Conservation (phyloP, 2,888 invertebrate genomes). For the Chrysodeixis includens region DNA sequence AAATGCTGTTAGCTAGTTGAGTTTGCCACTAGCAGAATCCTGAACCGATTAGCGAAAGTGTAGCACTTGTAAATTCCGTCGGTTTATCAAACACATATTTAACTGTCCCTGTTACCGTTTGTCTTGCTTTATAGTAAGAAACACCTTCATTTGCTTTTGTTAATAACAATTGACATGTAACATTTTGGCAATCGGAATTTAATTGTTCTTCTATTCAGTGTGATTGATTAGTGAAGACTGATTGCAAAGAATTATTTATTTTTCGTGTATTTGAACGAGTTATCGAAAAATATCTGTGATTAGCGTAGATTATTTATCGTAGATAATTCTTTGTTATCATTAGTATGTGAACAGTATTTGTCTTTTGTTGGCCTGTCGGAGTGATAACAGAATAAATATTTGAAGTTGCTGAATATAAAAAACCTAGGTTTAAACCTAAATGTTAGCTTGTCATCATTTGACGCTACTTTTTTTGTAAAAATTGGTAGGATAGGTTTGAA, state of each 20-base stretch:
- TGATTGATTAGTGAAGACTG: background rate
- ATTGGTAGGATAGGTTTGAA: background rate
- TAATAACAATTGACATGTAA: slow-evolving; percentile 1
- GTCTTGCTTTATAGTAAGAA: background rate
- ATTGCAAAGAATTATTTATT: background rate
- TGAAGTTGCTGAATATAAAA: no score
- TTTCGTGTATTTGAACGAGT: background rate
- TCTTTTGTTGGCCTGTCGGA: background rate
- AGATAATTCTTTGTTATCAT: background rate
- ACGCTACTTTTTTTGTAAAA: no score
- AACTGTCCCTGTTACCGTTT: background rate
- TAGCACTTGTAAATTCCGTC: background rate
- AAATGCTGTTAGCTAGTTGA: background rate
- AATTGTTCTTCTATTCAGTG: background rate
- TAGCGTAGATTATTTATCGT: no score
- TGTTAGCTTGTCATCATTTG: no score
- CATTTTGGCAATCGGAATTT: background rate
- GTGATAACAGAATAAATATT: no score
- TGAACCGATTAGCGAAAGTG: background rate
- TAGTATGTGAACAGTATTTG: background rate
- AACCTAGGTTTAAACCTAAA: no score
- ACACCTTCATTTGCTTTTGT: background rate
- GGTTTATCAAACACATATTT: slow-evolving; percentile 5
- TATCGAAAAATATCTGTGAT: background rate
- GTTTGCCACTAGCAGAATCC: background rate